Percentiles rank a stretch among this genome's conserved stretches.
These are phyloP conservation scores for Encarsia formosa DNA, from an alignment of 2,888 invertebrate genomes.

Conservation along the genomic window DNA sequence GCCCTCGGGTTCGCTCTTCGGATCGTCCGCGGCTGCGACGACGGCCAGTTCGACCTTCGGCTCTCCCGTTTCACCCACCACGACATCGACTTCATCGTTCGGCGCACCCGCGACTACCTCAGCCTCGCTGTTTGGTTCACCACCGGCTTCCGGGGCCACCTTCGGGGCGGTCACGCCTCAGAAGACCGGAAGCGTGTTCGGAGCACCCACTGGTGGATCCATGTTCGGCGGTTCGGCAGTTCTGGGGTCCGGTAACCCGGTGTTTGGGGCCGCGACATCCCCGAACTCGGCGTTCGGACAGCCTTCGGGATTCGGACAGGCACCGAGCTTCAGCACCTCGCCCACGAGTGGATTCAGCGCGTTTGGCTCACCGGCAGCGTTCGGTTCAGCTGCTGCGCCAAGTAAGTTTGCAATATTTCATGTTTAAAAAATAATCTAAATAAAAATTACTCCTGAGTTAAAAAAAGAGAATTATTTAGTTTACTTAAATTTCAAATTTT, in stretches of 20 bases:
- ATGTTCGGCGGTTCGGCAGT: constrained; percentile 20
- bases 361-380: constrained; percentile 36
- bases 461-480: no score
- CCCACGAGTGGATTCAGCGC: constrained; percentile 33
- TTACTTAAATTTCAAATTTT: no score
- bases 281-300: constrained; percentile 39
- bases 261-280: constrained; percentile 27
- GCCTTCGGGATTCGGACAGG: constrained; percentile 39
- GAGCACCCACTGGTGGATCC: constrained; percentile 4
- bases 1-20: constrained; percentile 12
- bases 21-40: constrained; percentile 12
- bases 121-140: constrained; percentile 4
- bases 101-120: constrained; percentile 1
- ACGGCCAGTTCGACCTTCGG: constrained; percentile 30
- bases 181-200: constrained; percentile 10
- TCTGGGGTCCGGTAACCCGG: constrained; percentile 10
- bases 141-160: constrained; percentile 3
- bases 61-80: constrained; percentile 13
- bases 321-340: constrained; percentile 41
- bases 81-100: background rate
- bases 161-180: background rate
- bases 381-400: constrained; percentile 33
- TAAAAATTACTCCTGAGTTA: no score
- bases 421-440: no score
- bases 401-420: no score